These are phyloP conservation scores for Pycnonotus jocosus DNA, from an alignment of 2,113 vertebrate species.

Conservation along the genomic window DNA sequence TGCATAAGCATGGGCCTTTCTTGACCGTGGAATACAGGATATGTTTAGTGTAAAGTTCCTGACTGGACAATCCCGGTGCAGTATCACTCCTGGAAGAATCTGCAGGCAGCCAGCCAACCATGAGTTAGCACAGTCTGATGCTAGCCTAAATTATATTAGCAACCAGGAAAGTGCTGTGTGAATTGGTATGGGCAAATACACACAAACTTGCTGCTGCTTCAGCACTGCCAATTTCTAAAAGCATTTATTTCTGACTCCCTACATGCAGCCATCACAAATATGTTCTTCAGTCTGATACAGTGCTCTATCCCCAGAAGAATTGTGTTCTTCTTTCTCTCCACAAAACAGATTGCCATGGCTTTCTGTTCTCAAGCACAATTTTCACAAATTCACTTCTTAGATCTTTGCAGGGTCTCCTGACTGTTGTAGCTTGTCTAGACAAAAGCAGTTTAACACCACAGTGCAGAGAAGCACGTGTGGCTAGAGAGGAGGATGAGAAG, in stretches of 20 bases:
- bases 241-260: background rate
- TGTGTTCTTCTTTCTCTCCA: background rate
- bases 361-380: background rate
- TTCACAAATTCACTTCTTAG: background rate
- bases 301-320: background rate
- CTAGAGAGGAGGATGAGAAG: background rate
- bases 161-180: background rate
- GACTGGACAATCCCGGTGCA: background rate
- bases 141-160: background rate
- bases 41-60: background rate
- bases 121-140: background rate
- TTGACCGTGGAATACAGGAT: background rate
- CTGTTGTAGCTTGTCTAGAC: background rate
- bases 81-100: background rate
- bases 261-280: background rate
- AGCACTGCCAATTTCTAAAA: background rate
- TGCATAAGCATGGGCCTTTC: background rate
- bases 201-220: background rate
- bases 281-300: background rate
- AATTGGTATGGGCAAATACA: background rate
- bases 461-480: background rate
- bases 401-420: background rate
- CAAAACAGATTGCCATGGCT: background rate
- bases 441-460: background rate
- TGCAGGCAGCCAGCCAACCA: background rate